Conservation (phyloP, 1,140 invertebrate species). For the Drosophila prosaltans region DNA sequence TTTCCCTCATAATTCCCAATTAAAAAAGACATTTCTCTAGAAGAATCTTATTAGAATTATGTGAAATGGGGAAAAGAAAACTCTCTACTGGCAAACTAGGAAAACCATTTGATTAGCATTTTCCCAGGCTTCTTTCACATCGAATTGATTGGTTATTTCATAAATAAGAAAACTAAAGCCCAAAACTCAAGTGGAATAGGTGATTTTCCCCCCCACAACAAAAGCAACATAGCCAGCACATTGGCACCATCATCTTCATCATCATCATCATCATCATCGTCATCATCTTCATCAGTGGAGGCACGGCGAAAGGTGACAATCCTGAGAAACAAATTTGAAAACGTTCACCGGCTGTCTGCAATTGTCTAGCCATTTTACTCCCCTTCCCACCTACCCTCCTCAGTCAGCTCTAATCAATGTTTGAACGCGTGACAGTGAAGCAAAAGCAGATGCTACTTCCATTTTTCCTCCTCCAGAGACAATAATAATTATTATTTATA, state of each 20-base stretch:
- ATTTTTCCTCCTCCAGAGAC: constrained; percentile 12
- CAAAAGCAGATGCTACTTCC: constrained; percentile 24
- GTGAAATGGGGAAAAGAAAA: neutral
- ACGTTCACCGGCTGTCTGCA: constrained; percentile 16
- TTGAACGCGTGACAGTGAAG: constrained; percentile 21
- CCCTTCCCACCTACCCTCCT: neutral
- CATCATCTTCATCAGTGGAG: constrained; percentile 30
- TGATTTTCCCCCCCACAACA: neutral
- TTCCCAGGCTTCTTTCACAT: constrained; percentile 44
- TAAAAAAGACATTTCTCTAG: too few species aligned
- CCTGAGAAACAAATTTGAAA: constrained; percentile 68
- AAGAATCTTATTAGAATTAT: too few species aligned
- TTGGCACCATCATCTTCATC: neutral
- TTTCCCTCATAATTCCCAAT: too few species aligned
- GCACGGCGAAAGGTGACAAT: constrained; percentile 65
- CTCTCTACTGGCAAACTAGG: neutral
- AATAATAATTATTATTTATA: constrained; percentile 75
- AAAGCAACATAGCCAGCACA: too few species aligned
- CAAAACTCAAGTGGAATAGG: constrained; percentile 38
- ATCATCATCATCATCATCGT: neutral
- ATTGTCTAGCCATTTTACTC: constrained; percentile 4
- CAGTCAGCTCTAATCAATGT: constrained; percentile 41
- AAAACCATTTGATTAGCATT: constrained; percentile 23
- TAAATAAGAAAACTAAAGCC: constrained; percentile 43
- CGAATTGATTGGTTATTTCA: constrained; percentile 52